Evolutionary conservation across 2,113 vertebrate genomes (phyloP).

Genomic region (Cheilinus undulatus): DNA sequence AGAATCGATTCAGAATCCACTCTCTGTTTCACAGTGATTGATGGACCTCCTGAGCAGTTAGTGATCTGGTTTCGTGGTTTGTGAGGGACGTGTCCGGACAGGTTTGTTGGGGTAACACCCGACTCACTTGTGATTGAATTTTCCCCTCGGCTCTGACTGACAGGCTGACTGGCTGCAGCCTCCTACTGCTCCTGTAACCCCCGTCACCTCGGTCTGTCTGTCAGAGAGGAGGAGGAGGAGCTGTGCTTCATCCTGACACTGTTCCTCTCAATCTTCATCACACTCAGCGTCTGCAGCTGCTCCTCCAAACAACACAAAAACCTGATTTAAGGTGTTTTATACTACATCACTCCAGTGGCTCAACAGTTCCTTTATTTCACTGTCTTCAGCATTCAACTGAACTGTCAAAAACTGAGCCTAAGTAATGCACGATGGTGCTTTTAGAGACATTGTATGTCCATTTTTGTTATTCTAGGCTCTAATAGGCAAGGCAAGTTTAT

Average conservation of each 20-base stretch:
- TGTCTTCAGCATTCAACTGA: no score
- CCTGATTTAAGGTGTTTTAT: no score
- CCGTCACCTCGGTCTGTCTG: constrained; percentile 61
- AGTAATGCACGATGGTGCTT: no score
- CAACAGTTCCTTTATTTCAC: not conserved
- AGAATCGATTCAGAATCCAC: not conserved
- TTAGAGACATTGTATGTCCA: no score
- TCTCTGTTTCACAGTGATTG: no score
- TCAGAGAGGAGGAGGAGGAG: not conserved
- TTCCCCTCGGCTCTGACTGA: not conserved
- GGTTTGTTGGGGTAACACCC: not conserved
- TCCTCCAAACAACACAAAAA: not conserved
- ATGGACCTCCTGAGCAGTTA: not conserved
- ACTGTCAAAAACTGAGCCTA: no score
- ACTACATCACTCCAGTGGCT: no score
- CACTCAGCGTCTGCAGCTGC: not conserved
- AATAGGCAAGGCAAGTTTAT: no score
- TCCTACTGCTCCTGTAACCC: constrained; percentile 32
- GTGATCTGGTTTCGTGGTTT: constrained; percentile 34
- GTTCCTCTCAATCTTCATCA: not conserved
- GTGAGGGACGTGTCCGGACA: not conserved
- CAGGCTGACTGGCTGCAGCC: constrained; percentile 34
- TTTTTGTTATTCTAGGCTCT: no score
- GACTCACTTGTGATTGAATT: constrained; percentile 40
- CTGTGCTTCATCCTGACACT: not conserved